These are phyloP conservation scores for Microctonus hyperodae DNA, from an alignment of 2,888 invertebrate species.

Conservation along the genomic window DNA sequence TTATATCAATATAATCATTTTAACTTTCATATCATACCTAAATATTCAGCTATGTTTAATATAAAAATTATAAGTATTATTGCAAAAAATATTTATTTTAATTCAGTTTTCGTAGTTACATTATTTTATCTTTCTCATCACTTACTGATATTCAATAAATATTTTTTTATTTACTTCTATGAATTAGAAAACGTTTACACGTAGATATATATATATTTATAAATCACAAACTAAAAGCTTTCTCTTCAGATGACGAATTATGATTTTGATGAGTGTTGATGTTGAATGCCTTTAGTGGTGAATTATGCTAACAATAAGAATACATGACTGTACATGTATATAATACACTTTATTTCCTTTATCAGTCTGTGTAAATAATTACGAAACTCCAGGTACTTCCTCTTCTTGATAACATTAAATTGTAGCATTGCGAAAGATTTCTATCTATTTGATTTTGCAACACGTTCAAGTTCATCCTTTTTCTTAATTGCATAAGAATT, in stretches of 20 bases:
- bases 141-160: no score
- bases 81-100: no score
- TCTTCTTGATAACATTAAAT: not conserved
- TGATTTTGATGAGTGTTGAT: not conserved
- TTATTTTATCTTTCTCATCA: no score
- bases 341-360: not conserved
- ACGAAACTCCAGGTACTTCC: not conserved
- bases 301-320: not conserved
- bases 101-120: no score
- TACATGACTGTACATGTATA: not conserved
- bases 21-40: no score
- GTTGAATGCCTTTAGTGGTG: not conserved
- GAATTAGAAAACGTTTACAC: no score
- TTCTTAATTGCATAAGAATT: slow-evolving; percentile 99
- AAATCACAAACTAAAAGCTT: not conserved
- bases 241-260: not conserved
- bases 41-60: no score
- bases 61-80: no score
- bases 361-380: slow-evolving; percentile 1
- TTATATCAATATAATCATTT: no score
- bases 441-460: slow-evolving; percentile 99
- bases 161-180: no score
- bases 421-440: no score
- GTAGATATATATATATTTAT: no score
- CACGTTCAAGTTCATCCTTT: slow-evolving; percentile 99